Evolutionary conservation across 2,888 invertebrate species (phyloP), one percentile per base, ranked within the genome.

Genomic region (Mythimna albipuncta): DNA sequence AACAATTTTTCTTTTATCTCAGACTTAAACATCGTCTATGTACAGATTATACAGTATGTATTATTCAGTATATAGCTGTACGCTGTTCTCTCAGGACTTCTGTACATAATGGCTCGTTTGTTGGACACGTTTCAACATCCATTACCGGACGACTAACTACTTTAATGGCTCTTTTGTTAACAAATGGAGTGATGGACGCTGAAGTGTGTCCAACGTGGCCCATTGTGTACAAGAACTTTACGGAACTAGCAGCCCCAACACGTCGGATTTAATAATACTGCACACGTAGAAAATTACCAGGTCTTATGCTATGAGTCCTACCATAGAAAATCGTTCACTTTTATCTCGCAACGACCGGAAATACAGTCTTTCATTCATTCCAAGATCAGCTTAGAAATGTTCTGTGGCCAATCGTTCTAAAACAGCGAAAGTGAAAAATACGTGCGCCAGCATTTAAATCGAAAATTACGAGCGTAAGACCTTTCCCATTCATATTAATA

Each of bases 381-480:
- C 21, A 66, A 67, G 67, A 68, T 73, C 61, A 61, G 50, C 73
- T 65, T 54, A 57, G 79, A 69, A 79, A 77, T 62, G 6, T 44
- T 26, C 52, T 69, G 71, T 65, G n/a, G 35, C 69, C 59, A 57
- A 63, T 72, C 62, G 55, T 63, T 68, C 50, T 67, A 69, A 72
- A 78, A 69, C 62, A 62, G 62, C 54, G 52, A 74, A 68, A 74
- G 61, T 79, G 55, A 55, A 74, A 83, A 81, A 83, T 79, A 70
- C 86, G 81, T 86, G 84, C 70, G 64, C 61, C 57, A 64, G 85
- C 85, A 84, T 82, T 86, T 85, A 77, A 86, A 85, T 76, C 72
- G 77, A 86, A 79, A 86, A 82, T 86, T 85, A 85, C 44, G 69
- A 73, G 38, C 81, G 5, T 57, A 64, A 71, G 70, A 85, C 63